phyloP scores from a whole-genome alignment of 2,797 vertebrate species.

The Manis crassicaudata region DNA sequence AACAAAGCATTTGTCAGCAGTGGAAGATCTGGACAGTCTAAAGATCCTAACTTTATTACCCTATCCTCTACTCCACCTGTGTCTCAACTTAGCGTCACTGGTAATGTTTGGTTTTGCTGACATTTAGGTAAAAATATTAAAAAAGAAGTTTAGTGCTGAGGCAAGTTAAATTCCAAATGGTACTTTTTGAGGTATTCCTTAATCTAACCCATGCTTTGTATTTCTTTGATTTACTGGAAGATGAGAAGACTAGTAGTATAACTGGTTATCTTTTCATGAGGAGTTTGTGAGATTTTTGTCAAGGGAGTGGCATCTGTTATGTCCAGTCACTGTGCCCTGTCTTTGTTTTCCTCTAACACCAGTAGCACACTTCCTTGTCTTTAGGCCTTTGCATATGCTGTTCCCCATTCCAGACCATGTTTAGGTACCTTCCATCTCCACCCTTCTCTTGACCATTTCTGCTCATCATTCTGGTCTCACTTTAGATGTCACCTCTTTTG shows the following conservation, averaged over 20 bases:
- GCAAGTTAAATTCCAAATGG: conserved; percentile 14
- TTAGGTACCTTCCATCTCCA: not conserved
- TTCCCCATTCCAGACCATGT: not conserved
- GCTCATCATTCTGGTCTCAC: not conserved
- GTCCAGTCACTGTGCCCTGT: not conserved
- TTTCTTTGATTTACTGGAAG: conserved; percentile 14
- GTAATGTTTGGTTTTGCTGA: not conserved
- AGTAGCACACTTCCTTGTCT: not conserved
- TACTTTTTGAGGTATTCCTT: not conserved
- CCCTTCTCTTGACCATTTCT: not conserved
- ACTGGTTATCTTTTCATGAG: not conserved
- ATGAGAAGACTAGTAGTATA: not conserved
- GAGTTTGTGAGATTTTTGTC: not conserved
- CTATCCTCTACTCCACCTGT: not conserved
- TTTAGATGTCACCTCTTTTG: not conserved
- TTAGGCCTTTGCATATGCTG: not conserved
- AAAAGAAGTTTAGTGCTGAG: not conserved
- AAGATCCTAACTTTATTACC: not conserved
- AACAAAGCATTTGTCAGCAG: conserved; percentile 13
- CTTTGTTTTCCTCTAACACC: not conserved
- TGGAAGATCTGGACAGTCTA: not conserved
- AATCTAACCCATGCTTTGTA: not conserved
- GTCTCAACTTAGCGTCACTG: not conserved
- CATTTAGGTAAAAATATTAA: not conserved
- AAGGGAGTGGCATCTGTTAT: not conserved